Evolutionary conservation across 2,888 invertebrate genomes (phyloP), one percentile per base, ranked within the genome.

Genomic region (Torymus auratus): DNA sequence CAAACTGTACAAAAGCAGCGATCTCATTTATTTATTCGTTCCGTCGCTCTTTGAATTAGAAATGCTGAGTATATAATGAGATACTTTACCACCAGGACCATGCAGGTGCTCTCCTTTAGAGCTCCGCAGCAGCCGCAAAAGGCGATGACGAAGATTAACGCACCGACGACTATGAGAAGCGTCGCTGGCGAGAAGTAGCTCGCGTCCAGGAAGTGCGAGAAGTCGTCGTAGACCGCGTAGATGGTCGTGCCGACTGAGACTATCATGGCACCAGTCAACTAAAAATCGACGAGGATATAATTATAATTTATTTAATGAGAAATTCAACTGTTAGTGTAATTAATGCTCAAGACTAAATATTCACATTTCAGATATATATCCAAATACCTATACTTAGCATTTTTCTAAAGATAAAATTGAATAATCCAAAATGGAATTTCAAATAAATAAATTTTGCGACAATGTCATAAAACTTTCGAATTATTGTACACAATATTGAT

Each of bases 51-150:
- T 41, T 7, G 7, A 41, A 5, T 41, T 5, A 41, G 41, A 7
- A 7, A 41, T 41, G 7, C 1, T 41, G 41, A 1, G 28, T 28
- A 41, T 41, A 41, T 41, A 10, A 10, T 41, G 41, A 41, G 15
- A 41, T 67, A 50, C 85, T 88, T 86, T 74, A 94, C 95, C 89
- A 92, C 89, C 82, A 94, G 93, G 52, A 95, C 93, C 91, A 94
- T 92, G 85, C 93, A 94, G 3, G 96, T 95, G 91, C 96, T 96
- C 89, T 95, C 95, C 87, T 93, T 95, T 85, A 96, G 91, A 4
- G 96, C 96, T 52, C 97, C 97, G 85, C 95, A 95, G 91, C 96
- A 97, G 52, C 96, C 97, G 71, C 89, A 86, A 84, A 97, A 95
- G 85, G 96, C 93, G 0, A 96, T 95, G 14, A 97, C 93, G 71